These are phyloP conservation scores for Anguilla rostrata DNA, from an alignment of 2,113 vertebrate genomes.

Conservation along the genomic window DNA sequence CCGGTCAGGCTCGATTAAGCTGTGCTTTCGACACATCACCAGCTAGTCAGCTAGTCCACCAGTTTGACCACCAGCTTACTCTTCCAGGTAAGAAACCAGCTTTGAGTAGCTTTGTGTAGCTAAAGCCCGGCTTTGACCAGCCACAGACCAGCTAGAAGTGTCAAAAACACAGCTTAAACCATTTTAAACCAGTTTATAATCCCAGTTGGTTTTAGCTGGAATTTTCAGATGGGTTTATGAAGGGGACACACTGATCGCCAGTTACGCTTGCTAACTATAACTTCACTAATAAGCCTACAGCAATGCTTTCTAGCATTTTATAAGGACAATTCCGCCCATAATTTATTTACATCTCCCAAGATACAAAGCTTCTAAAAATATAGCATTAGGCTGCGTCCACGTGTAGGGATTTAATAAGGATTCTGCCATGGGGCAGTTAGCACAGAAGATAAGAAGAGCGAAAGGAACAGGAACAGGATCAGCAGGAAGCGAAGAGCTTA, in stretches of 20 bases:
- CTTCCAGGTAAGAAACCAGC: no score
- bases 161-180: no score
- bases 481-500: constrained; percentile 59
- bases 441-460: not conserved
- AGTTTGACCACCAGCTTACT: no score
- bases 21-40: no score
- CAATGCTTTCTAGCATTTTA: not conserved
- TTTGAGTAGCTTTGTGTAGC: no score
- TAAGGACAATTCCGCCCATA: not conserved
- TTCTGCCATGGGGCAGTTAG: not conserved
- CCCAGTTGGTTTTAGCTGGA: no score
- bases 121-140: no score
- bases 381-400: not conserved
- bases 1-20: no score
- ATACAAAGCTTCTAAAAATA: not conserved
- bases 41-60: no score
- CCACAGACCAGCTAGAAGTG: no score
- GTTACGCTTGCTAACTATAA: not conserved
- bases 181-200: no score
- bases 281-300: not conserved
- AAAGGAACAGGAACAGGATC: not conserved
- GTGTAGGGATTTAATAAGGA: not conserved
- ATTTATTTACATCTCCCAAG: not conserved
- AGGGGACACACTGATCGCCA: not conserved
- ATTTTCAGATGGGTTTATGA: no score